Percentiles rank a stretch among this genome's conserved stretches.
phyloP scores from a whole-genome alignment of 2,888 invertebrate genomes.

The Auanema sp. region DNA sequence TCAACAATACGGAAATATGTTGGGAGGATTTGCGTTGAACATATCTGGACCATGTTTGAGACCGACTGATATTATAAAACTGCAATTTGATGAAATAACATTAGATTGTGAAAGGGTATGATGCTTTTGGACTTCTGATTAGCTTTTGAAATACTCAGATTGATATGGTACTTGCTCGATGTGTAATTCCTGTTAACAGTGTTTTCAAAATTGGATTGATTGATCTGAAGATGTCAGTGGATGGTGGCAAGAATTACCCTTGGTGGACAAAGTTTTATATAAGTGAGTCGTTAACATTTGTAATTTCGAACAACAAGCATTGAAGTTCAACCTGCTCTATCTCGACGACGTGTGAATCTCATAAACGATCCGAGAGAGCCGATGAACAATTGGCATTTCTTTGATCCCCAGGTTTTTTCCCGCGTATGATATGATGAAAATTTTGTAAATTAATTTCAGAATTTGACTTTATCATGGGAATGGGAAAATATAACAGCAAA shows the following conservation, averaged over 20 bases:
- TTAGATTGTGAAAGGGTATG: conserved; percentile 40
- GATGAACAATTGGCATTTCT: background rate
- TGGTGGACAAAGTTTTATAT: conserved; percentile 52
- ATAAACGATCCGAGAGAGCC: conserved; percentile 46
- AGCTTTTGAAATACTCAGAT: conserved; percentile 24
- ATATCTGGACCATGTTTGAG: conserved; percentile 92
- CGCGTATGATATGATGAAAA: conserved; percentile 5
- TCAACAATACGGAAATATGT: conserved; percentile 71
- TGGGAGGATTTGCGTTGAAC: conserved; percentile 92
- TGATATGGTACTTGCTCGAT: conserved; percentile 51
- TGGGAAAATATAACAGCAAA: conserved; percentile 42
- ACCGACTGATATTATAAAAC: conserved; percentile 76
- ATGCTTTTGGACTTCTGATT: conserved; percentile 1
- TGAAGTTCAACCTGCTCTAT: conserved; percentile 39
- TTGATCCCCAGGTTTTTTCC: too few relatives aligned
- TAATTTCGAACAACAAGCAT: background rate
- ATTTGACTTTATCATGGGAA: conserved; percentile 43
- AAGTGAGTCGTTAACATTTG: conserved; percentile 24
- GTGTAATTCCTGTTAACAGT: conserved; percentile 46
- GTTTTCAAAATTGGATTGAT: conserved; percentile 44
- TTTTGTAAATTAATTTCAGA: conserved; percentile 35
- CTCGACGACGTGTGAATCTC: conserved; percentile 37
- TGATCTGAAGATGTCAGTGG: conserved; percentile 43
- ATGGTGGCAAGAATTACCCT: conserved; percentile 52
- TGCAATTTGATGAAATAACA: conserved; percentile 57